Base-by-base conservation (phyloP, 2,888 invertebrate genomes). In the Koerneria pararmatus region DNA sequence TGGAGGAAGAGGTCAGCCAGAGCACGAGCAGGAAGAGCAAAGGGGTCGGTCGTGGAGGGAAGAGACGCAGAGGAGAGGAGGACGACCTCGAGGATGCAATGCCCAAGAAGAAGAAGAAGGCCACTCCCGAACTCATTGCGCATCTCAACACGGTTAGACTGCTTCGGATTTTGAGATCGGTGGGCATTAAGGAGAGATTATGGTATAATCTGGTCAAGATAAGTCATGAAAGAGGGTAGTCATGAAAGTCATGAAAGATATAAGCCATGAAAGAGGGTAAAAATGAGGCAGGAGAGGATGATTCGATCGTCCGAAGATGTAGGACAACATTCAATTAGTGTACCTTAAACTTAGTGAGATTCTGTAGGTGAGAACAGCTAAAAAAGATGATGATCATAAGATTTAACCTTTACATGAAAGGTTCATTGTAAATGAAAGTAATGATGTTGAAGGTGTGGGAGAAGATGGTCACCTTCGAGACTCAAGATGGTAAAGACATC, bases 401-500 rank as follows among this genome's bases (percentile, higher is more conserved):
- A 41, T n/a, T n/a, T n/a, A n/a, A n/a, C n/a, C n/a, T n/a, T n/a
- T n/a, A n/a, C n/a, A 41, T 41, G 41, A 41, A 41, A 41, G 41
- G 41, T 11, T 11, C 11, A 41, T 8, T 11, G 19, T 11, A 41
- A 41, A 41, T 41, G 19, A 11, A 8, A 11, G 41, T 11, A 19
- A 8, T 41, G 41, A 11, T 41, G 19, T 41, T n/a, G 75, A 71
- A 59, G 59, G 15, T 65, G 34, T 59, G 67, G 11, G 41, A 65
- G 2, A 46, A 60, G n/a, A 68, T 71, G 32, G 58, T 76, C 19
- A 61, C 61, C 29, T 58, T 51, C 27, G 73, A 70, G 69, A 77
- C 56, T 83, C 84, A 84, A 70, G 85, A 85, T 73, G 84, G 82
- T 8, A 74, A 84, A 51, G 75, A 84, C 19, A 72, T 86, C 37